Conservation (phyloP, 2,888 invertebrate species). For the Syrphus vitripennis region DNA sequence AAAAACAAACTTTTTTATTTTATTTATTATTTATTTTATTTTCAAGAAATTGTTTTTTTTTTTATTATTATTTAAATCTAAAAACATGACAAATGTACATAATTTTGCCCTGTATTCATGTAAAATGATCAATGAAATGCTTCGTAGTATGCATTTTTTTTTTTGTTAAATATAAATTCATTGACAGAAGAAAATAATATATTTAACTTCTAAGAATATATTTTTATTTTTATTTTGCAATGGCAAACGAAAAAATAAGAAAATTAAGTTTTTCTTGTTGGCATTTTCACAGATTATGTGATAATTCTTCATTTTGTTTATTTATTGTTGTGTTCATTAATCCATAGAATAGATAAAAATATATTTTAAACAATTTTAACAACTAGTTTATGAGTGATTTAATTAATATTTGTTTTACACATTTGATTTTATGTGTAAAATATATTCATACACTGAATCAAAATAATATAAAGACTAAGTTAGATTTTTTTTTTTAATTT, state of each 20-base stretch:
- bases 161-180: slow-evolving; percentile 8
- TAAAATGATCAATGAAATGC: slow-evolving; percentile 64
- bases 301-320: slow-evolving; percentile 9
- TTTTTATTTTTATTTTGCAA: slow-evolving; percentile 46
- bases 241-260: slow-evolving; percentile 26
- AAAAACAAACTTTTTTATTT: neutral
- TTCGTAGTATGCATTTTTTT: slow-evolving; percentile 9
- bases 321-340: slow-evolving; percentile 17
- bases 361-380: slow-evolving; percentile 50
- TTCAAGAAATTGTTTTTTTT: slow-evolving; percentile 40
- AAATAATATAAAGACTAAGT: slow-evolving; percentile 26
- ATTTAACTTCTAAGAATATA: slow-evolving; percentile 54
- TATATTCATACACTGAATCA: neutral
- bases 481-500: neutral
- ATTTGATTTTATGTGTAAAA: slow-evolving; percentile 30
- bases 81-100: slow-evolving; percentile 58
- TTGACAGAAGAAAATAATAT: slow-evolving; percentile 45
- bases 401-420: slow-evolving; percentile 37
- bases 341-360: slow-evolving; percentile 50
- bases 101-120: slow-evolving; percentile 58
- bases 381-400: slow-evolving; percentile 42
- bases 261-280: slow-evolving; percentile 30
- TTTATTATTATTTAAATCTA: slow-evolving; percentile 49
- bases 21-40: slow-evolving; percentile 55
- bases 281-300: slow-evolving; percentile 36